A percentile compares a stretch with the other conserved stretches of the same genome.
Evolutionary conservation across 2,797 vertebrate genomes (phyloP).

Genomic region (Sebastes dallii): DNA sequence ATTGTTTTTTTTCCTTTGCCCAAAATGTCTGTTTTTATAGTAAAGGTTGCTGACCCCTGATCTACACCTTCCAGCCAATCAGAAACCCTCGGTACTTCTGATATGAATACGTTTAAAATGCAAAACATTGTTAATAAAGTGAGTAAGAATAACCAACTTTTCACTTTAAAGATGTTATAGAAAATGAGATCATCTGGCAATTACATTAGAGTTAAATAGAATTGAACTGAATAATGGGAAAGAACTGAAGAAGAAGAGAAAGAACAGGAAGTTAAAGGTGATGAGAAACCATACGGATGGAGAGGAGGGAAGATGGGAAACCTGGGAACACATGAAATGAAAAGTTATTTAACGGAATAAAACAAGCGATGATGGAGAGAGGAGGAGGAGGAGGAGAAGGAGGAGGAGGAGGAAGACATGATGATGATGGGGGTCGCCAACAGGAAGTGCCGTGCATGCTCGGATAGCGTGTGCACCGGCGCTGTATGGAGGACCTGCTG

Average conservation of each 20-base stretch:
- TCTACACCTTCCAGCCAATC: neutral
- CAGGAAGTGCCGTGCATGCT: conserved; percentile 22
- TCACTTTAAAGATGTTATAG: neutral
- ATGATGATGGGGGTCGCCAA: neutral
- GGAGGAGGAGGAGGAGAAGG: neutral
- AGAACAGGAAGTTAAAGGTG: neutral
- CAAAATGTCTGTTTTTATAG: too few relatives aligned
- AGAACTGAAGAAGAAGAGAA: neutral
- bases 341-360: neutral
- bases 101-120: neutral
- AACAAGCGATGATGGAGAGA: neutral
- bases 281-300: neutral
- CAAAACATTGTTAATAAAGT: neutral
- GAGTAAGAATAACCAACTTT: neutral
- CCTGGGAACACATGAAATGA: neutral
- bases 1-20: too few relatives aligned
- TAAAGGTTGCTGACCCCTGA: too few relatives aligned
- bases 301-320: neutral
- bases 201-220: too few relatives aligned
- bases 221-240: too few relatives aligned
- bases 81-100: neutral
- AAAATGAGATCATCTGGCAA: too few relatives aligned
- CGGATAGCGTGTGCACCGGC: neutral
- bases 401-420: neutral
- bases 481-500: conserved; percentile 9